A percentile compares a stretch with the other conserved stretches of the same genome.
Evolutionary conservation across 2,797 vertebrate genomes (phyloP).

Genomic region (Margarornis squamiger): DNA sequence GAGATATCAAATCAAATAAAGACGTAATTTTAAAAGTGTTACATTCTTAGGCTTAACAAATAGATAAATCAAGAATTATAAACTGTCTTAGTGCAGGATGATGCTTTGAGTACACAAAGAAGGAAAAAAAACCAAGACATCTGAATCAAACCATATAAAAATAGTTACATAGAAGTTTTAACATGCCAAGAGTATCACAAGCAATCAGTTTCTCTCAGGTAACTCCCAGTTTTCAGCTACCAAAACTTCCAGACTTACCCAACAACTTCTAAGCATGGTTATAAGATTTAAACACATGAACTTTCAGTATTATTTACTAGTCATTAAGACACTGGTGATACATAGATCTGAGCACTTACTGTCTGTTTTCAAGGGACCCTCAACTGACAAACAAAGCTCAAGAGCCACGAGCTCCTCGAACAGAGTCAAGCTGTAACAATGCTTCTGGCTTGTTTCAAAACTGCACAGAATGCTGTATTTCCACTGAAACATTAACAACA

Average conservation of each 20-base stretch:
- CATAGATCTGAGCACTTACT: not conserved
- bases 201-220: not conserved
- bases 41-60: not conserved
- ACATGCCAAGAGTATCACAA: not conserved
- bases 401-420: fast-evolving
- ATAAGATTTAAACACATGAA: not conserved
- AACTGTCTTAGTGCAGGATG: not conserved
- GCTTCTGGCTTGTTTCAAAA: not conserved
- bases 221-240: not conserved
- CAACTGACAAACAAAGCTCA: not conserved
- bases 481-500: not conserved
- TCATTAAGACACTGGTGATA: not conserved
- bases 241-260: not conserved
- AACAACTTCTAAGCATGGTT: not conserved
- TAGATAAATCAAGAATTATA: not conserved
- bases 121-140: not conserved
- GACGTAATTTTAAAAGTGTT: not conserved
- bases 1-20: not conserved
- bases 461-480: not conserved
- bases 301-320: not conserved
- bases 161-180: not conserved
- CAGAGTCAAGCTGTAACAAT: not conserved
- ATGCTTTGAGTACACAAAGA: not conserved
- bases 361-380: not conserved
- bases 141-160: not conserved